A percentile compares a stretch with the other conserved stretches of the same genome.
These are phyloP conservation scores for Kryptolebias marmoratus DNA, from an alignment of 2,113 vertebrate genomes.

Conservation along the genomic window DNA sequence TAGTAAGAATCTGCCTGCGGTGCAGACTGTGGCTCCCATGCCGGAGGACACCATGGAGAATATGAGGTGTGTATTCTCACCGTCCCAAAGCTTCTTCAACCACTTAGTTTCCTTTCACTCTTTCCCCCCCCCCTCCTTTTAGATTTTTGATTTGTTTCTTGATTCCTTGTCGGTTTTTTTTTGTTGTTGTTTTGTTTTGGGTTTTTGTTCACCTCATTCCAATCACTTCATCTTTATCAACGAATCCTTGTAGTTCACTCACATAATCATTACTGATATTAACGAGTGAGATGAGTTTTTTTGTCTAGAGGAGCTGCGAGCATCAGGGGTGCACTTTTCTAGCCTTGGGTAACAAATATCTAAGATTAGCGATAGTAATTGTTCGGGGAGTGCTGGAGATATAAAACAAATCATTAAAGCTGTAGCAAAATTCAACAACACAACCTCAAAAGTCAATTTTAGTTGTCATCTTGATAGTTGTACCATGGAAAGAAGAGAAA, in stretches of 20 bases:
- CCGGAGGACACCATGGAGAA: conserved; percentile 97
- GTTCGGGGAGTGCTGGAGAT: background rate
- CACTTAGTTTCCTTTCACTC: conserved; percentile 38
- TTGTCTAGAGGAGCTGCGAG: background rate
- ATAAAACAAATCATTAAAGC: background rate
- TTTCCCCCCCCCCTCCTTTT: conserved; percentile 19
- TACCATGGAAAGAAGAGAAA: background rate
- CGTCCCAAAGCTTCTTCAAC: conserved; percentile 15
- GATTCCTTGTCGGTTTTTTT: conserved; percentile 15
- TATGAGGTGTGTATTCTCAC: conserved; percentile 87
- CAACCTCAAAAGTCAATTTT: too few relatives aligned
- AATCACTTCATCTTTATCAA: conserved; percentile 31
- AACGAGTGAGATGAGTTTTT: conserved; percentile 5
- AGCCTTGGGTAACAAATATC: conserved; percentile 4
- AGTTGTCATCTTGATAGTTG: too few relatives aligned
- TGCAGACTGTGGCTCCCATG: conserved; percentile 98
- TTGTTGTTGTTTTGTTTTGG: background rate
- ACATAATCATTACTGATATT: conserved; percentile 23
- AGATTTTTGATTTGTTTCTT: conserved; percentile 44
- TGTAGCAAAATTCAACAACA: too few relatives aligned
- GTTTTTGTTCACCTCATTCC: conserved; percentile 47
- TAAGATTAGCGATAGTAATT: background rate
- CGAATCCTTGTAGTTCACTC: conserved; percentile 15
- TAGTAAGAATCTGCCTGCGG: conserved; percentile 97
- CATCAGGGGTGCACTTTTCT: background rate